Conservation (phyloP, 2,888 invertebrate genomes). For the Myathropa florea region DNA sequence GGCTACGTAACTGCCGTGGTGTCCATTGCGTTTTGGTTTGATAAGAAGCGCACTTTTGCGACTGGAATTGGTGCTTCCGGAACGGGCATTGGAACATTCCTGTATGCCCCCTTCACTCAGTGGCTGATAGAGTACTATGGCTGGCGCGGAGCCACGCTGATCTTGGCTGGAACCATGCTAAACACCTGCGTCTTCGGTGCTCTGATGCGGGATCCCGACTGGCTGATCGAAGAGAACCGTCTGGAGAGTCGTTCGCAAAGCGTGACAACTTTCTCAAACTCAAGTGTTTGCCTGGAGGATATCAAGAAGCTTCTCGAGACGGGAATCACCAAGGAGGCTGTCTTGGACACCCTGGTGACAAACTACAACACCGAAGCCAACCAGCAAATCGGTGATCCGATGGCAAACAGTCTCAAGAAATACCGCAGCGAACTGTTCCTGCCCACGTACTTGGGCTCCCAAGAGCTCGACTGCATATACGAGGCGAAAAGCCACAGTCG, state of each 20-base stretch:
- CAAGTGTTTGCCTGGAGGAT: slow-evolving; percentile 80
- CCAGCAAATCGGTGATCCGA: slow-evolving; percentile 79
- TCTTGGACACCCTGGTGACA: slow-evolving; percentile 79
- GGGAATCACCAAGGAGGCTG: slow-evolving; percentile 82
- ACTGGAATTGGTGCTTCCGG: slow-evolving; percentile 94
- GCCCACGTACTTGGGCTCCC: slow-evolving; percentile 78
- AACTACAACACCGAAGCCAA: slow-evolving; percentile 81
- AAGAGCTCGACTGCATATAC: slow-evolving; percentile 77
- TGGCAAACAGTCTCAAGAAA: slow-evolving; percentile 75
- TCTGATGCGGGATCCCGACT: slow-evolving; percentile 93
- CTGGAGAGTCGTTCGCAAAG: slow-evolving; percentile 80
- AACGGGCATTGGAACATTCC: slow-evolving; percentile 93
- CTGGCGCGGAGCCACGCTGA: slow-evolving; percentile 91
- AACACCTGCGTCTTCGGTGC: slow-evolving; percentile 93
- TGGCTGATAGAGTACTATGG: slow-evolving; percentile 87
- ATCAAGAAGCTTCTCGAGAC: slow-evolving; percentile 86
- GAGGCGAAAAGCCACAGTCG: slow-evolving; percentile 78
- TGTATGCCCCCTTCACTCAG: slow-evolving; percentile 92
- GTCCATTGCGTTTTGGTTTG: slow-evolving; percentile 95
- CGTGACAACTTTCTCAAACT: slow-evolving; percentile 80
- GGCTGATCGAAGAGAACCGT: slow-evolving; percentile 82
- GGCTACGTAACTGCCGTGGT: slow-evolving; percentile 95
- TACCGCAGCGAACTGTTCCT: slow-evolving; percentile 79
- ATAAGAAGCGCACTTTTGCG: slow-evolving; percentile 91
- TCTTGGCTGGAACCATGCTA: slow-evolving; percentile 91